Evolutionary conservation across 2,113 vertebrate species (phyloP).

Genomic region (Scolopax mira): DNA sequence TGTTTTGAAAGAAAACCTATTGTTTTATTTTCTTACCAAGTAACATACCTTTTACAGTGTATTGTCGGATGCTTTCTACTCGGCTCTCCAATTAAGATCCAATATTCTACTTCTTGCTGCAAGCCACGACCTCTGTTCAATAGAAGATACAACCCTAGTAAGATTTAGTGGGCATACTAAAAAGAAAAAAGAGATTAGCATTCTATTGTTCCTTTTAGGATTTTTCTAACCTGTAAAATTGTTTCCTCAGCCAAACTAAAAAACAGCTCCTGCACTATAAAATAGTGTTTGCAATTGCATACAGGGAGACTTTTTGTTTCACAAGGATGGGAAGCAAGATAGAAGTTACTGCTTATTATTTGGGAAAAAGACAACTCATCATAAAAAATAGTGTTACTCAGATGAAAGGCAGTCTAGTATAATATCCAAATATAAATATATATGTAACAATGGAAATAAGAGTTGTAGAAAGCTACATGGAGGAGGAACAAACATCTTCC

Average conservation of each 20-base stretch:
- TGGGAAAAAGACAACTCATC: not conserved
- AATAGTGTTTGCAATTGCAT: not conserved
- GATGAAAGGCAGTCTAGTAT: not conserved
- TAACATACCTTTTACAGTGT: slow-evolving; percentile 95
- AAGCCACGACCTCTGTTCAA: slow-evolving; percentile 81
- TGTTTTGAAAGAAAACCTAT: not conserved
- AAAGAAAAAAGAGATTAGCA: not conserved
- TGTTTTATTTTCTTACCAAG: not conserved
- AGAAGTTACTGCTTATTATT: not conserved
- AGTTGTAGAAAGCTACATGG: not conserved
- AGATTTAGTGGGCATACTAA: not conserved
- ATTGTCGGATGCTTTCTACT: slow-evolving; percentile 97
- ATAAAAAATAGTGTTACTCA: not conserved
- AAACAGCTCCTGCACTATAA: not conserved
- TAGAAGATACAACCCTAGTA: slow-evolving; percentile 51
- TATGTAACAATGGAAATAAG: not conserved
- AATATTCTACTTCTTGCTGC: slow-evolving; percentile 90
- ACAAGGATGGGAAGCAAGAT: not conserved
- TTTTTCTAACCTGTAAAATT: not conserved
- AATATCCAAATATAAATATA: not conserved
- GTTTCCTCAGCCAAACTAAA: not conserved
- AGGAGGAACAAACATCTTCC: not conserved
- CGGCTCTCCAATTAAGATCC: slow-evolving; percentile 97
- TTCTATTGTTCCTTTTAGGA: not conserved
- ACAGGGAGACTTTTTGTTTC: not conserved